These are phyloP conservation scores for Theocolax elegans DNA, from an alignment of 1,140 invertebrate genomes.

Conservation along the genomic window DNA sequence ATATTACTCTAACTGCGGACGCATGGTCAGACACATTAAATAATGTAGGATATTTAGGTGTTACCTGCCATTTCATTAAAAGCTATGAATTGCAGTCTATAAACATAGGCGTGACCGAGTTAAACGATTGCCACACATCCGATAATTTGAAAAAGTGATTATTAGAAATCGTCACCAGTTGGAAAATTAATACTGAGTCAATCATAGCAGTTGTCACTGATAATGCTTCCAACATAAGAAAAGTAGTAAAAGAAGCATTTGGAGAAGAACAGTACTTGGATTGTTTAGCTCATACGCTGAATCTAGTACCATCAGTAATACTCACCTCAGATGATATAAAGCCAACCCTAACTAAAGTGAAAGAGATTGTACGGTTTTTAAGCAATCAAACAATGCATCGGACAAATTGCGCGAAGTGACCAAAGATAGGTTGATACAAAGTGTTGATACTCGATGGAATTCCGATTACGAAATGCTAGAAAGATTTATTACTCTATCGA, in stretches of 20 bases:
- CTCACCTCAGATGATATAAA: not conserved
- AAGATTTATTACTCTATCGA: not conserved
- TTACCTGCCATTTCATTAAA: slow-evolving; percentile 47
- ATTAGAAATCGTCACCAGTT: slow-evolving; percentile 47
- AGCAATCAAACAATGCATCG: too few species aligned
- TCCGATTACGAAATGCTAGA: slow-evolving; percentile 1
- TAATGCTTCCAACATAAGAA: slow-evolving; percentile 51
- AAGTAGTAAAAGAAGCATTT: slow-evolving; percentile 44
- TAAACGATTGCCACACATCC: slow-evolving; percentile 44
- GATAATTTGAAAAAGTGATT: slow-evolving; percentile 47
- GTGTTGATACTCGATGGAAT: slow-evolving; percentile 33
- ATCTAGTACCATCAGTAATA: slow-evolving; percentile 43
- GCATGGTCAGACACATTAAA: slow-evolving; percentile 52
- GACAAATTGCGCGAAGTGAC: not conserved
- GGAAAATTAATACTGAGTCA: slow-evolving; percentile 50
- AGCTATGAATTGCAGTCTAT: slow-evolving; percentile 38
- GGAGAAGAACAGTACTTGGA: slow-evolving; percentile 44
- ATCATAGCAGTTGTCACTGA: slow-evolving; percentile 50
- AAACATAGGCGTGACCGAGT: slow-evolving; percentile 43
- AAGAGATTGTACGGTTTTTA: slow-evolving; percentile 9
- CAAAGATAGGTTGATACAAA: slow-evolving; percentile 25
- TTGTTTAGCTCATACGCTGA: slow-evolving; percentile 54
- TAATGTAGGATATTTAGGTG: slow-evolving; percentile 48
- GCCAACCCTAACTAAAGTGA: not conserved
- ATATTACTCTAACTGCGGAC: slow-evolving; percentile 53